These are phyloP conservation scores for Cacoxenus indagator DNA, from an alignment of 2,888 invertebrate genomes.

Conservation along the genomic window DNA sequence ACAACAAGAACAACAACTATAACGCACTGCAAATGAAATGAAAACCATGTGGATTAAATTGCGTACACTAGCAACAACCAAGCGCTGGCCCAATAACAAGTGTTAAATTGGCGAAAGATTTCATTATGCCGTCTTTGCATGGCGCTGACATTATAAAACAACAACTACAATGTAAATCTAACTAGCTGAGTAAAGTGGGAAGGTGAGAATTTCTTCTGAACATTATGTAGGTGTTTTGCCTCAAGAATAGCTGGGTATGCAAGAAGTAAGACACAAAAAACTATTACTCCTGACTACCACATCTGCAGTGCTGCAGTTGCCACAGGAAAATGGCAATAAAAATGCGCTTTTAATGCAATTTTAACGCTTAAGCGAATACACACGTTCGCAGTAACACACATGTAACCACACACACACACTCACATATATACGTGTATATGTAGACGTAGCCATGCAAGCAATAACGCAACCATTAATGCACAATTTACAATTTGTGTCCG, in stretches of 20 bases:
- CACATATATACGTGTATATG: background rate
- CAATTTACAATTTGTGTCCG: slow-evolving; percentile 15
- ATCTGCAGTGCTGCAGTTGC: background rate
- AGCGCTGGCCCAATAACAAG: slow-evolving; percentile 54
- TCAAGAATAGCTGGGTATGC: too few relatives aligned
- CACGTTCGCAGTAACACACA: too few relatives aligned
- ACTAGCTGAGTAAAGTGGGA: background rate
- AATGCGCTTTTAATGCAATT: slow-evolving; percentile 16
- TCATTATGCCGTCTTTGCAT: slow-evolving; percentile 57
- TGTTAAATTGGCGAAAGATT: slow-evolving; percentile 63
- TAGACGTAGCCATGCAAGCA: background rate
- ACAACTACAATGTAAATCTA: background rate
- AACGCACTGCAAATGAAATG: slow-evolving; percentile 53
- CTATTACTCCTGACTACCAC: background rate
- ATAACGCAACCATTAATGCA: slow-evolving; percentile 19
- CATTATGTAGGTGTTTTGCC: too few relatives aligned
- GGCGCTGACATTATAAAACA: slow-evolving; percentile 38
- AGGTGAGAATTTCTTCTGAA: background rate
- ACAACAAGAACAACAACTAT: background rate
- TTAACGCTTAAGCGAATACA: slow-evolving; percentile 1
- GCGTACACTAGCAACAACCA: slow-evolving; percentile 13
- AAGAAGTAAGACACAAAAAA: background rate
- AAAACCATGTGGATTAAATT: slow-evolving; percentile 34
- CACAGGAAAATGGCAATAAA: slow-evolving; percentile 17
- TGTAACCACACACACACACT: background rate